Base-by-base conservation (phyloP, 2,888 invertebrate genomes). In the Epinotia brunnichana region DNA sequence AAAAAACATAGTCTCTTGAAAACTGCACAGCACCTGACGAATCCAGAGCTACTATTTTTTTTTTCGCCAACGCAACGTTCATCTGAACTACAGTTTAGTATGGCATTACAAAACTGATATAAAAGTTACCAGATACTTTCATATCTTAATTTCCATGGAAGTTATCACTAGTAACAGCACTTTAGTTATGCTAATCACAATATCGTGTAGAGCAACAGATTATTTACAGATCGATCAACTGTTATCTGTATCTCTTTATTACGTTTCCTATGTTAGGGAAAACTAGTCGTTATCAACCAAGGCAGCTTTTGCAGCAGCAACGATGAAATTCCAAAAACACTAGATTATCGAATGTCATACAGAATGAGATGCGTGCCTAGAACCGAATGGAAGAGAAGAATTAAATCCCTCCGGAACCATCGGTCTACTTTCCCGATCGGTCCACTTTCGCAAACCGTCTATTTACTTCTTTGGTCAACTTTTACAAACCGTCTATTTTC, bases 221-320 rank as follows among this genome's bases (percentile, higher is more conserved):
- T 61, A n/a, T 24, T 53, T 21, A 60, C 15, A 67, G 35, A 72
- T 72, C 61, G 67, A 72, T 72, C 48, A 72, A 39, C n/a, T n/a
- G 11, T 70, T 72, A 72, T 72, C 72, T 56, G 63, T 72, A 72
- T 72, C 72, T 56, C 9, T 57, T 35, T 54, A 44, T 66, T 41
- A 53, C 35, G 2, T 53, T 41, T 66, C 19, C 19, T 53, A 15
- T 53, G 44, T 5, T 54, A 17, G 54, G 54, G 15, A 66, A 61
- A 21, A 41, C n/a, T 17, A 60, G 35, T 60, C 24, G 24, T 60
- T 39, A 10, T 7, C 9, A 19, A 61, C 9, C 5, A 7, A 29
- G 11, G 41, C 11, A 61, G 41, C 41, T 13, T 41, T 41, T 13
- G 41, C 13, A 41, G 41, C 11, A 41, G 41, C 13, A 13, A 41